phyloP scores from a whole-genome alignment of 2,888 invertebrate genomes.

The Phyllotreta cruciferae region DNA sequence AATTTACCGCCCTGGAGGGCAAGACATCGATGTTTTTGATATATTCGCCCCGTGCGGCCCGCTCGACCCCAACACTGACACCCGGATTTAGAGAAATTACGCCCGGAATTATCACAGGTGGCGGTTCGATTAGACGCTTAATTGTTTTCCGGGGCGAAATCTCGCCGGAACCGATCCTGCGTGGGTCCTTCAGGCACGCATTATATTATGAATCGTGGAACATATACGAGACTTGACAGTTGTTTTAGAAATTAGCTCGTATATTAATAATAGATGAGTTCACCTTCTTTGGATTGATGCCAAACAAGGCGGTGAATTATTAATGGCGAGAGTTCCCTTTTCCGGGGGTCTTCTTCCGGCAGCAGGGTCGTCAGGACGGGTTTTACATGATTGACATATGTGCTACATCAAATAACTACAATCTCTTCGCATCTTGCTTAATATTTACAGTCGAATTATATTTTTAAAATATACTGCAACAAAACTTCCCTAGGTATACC shows the following conservation, averaged over 20 bases:
- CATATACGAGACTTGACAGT: conserved; percentile 14
- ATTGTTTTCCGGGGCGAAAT: background rate
- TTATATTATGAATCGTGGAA: background rate
- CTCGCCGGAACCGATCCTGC: background rate
- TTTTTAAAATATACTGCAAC: too few relatives aligned
- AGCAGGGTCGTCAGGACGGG: too few relatives aligned
- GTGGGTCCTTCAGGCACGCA: background rate
- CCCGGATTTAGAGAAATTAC: too few relatives aligned
- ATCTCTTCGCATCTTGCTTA: too few relatives aligned
- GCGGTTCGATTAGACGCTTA: too few relatives aligned
- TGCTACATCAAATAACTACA: too few relatives aligned
- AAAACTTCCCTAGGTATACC: too few relatives aligned
- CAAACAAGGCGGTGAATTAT: conserved; percentile 14
- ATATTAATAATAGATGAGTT: conserved; percentile 19
- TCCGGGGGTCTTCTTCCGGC: background rate
- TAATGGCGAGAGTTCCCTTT: conserved; percentile 5
- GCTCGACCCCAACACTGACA: too few relatives aligned
- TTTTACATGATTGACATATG: too few relatives aligned
- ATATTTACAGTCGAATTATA: too few relatives aligned
- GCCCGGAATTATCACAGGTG: too few relatives aligned
- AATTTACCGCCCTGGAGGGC: conserved; percentile 14
- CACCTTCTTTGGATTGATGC: conserved; percentile 17
- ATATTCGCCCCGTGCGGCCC: conserved; percentile 4
- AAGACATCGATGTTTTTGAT: conserved; percentile 18
- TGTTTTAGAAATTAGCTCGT: conserved; percentile 17